These are phyloP conservation scores for Eupithecia pulchellata DNA, from an alignment of 2,888 invertebrate genomes.

Conservation along the genomic window DNA sequence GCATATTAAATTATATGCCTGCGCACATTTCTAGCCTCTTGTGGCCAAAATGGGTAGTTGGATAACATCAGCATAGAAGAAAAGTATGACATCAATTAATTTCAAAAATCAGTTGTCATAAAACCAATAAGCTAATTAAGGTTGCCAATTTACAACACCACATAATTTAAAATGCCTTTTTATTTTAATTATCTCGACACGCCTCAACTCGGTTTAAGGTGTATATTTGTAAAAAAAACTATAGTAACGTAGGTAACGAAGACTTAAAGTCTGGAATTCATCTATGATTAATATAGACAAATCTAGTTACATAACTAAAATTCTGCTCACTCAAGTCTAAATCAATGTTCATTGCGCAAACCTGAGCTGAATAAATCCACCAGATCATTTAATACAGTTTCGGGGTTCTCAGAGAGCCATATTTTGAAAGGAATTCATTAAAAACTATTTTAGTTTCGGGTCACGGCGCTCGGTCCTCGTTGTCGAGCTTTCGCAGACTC, in stretches of 20 bases:
- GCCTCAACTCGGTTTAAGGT: background rate
- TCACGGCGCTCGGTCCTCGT: constrained; percentile 24
- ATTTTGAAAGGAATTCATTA: constrained; percentile 40
- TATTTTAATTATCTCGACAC: background rate
- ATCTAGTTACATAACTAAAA: background rate
- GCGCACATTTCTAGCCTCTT: too few species aligned
- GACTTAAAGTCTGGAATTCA: background rate
- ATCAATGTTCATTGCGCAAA: constrained; percentile 10
- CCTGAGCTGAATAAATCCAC: constrained; percentile 23
- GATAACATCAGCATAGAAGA: too few species aligned
- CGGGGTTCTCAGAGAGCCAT: constrained; percentile 18
- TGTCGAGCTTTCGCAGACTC: background rate
- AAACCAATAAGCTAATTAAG: background rate
- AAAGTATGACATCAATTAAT: too few species aligned
- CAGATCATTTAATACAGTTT: constrained; percentile 23
- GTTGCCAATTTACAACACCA: background rate
- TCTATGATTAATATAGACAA: background rate
- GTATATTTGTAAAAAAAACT: background rate
- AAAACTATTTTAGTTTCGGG: constrained; percentile 42
- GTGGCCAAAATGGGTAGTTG: background rate
- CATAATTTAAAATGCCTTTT: background rate
- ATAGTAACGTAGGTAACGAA: too few species aligned
- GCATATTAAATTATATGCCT: too few species aligned
- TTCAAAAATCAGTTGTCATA: too few species aligned
- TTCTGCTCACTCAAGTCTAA: constrained; percentile 1